Evolutionary conservation across 1,140 invertebrate genomes (phyloP), one percentile per base, ranked within the genome.

Genomic region (Archivesica marissinica): DNA sequence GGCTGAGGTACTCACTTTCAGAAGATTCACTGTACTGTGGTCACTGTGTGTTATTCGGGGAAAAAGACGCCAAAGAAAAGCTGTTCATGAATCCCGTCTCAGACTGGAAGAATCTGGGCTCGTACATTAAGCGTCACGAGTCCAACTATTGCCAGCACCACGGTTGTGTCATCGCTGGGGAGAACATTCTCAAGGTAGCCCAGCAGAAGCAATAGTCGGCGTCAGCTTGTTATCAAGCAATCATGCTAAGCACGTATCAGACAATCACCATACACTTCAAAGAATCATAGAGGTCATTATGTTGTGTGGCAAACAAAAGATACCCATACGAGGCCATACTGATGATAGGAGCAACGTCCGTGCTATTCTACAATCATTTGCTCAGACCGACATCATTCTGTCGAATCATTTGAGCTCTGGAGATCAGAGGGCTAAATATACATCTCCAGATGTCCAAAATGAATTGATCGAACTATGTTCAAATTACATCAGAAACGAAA

Each of bases 1-100:
- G 61, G 61, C 33, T 64, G 61, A 64, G 61, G 61, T 64, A 64
- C 61, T 64, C 61, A 23, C 28, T 64, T 23, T 30, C 61, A 64
- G 33, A 64, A 30, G 61, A 64, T 64, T 7, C 61, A 15, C 25
- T 64, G 6, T 64, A 30, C 33, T 64, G 61, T 64, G 61, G 28
- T 23, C 28, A 64, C 61, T 64, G 35, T 30, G 28, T 4, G 6
- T 64, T 64, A 30, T 64, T 64, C 61, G 61, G 61, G 33, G 25
- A 30, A 15, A 64, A 13, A 13, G 61, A 64, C 61, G 61, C 25
- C 17, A 23, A 30, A 30, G 61, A 64, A 30, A 64, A 64, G 33
- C 28, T 30, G 25, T 64, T 64, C 33, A 64, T 30, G 23, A 30
- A 23, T n/a, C 25, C 25, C 61, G 33, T 30, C 6, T 64, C 25